Evolutionary conservation across 1,140 invertebrate species (phyloP).

Genomic region (Cyphomyrmex costatus): DNA sequence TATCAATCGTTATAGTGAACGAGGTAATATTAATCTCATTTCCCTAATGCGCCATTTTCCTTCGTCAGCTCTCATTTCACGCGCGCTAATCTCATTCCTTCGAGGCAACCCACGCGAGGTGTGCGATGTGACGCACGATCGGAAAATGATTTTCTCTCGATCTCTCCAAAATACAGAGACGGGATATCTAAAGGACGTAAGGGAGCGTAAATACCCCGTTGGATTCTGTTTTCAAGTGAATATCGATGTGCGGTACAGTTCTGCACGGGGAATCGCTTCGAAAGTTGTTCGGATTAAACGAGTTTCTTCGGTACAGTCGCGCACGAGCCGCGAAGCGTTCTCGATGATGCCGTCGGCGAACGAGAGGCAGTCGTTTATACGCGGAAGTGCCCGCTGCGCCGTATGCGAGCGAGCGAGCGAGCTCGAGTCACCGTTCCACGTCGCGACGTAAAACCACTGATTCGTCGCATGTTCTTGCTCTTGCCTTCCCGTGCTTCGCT

Average conservation of each 20-base stretch:
- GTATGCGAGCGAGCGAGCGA: constrained; percentile 46
- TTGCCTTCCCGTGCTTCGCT: constrained; percentile 11
- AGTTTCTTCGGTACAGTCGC: background rate
- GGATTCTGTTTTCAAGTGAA: background rate
- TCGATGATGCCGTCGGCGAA: constrained; percentile 55
- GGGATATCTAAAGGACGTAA: background rate
- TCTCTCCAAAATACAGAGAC: no score
- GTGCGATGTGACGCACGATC: background rate
- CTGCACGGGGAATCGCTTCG: background rate
- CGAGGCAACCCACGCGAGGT: background rate
- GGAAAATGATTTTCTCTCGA: background rate
- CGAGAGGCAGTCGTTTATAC: constrained; percentile 60
- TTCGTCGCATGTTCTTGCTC: constrained; percentile 53
- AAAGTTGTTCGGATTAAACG: constrained; percentile 34
- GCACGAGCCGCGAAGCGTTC: background rate
- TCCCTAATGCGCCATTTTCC: background rate
- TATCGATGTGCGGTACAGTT: background rate
- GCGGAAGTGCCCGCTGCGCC: constrained; percentile 62
- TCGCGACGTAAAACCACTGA: constrained; percentile 65
- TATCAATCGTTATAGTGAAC: background rate
- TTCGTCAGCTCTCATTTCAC: background rate
- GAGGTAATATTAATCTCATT: background rate
- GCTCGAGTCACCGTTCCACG: constrained; percentile 57
- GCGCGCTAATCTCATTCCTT: background rate
- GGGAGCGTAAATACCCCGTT: background rate